Conservation (phyloP, 2,113 vertebrate species). For the Pampusana beccarii region DNA sequence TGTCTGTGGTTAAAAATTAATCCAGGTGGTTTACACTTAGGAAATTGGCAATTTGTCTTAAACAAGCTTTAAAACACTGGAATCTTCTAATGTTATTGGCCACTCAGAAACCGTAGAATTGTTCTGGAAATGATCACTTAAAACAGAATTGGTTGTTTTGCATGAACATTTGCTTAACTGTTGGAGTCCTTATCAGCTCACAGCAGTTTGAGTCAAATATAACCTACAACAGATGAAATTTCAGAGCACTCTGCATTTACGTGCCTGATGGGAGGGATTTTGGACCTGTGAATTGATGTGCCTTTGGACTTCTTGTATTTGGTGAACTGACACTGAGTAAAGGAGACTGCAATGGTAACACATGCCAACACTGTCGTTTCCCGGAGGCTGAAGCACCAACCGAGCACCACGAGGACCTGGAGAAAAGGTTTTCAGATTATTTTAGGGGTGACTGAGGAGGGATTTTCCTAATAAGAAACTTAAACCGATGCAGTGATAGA, state of each 20-base stretch:
- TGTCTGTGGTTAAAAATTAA: not conserved
- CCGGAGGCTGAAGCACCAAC: not conserved
- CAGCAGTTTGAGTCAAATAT: not conserved
- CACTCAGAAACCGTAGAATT: not conserved
- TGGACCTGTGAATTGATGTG: not conserved
- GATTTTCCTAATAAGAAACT: not conserved
- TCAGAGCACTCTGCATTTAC: not conserved
- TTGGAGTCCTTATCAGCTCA: not conserved
- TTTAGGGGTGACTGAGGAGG: not conserved
- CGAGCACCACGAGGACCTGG: rapidly evolving
- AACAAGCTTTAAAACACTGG: not conserved
- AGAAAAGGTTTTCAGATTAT: not conserved
- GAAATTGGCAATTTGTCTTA: not conserved
- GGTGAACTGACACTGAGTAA: not conserved
- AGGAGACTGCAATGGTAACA: not conserved
- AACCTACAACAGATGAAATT: not conserved
- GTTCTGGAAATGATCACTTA: not conserved
- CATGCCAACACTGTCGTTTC: rapidly evolving
- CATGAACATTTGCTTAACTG: not conserved
- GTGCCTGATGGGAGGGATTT: not conserved
- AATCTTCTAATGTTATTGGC: not conserved
- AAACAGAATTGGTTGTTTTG: not conserved
- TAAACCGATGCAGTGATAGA: not conserved
- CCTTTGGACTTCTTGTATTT: not conserved
- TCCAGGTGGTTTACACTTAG: not conserved